phyloP scores from a whole-genome alignment of 92 coral and sea anemone genomes.

The Epizoanthus rinbou region DNA sequence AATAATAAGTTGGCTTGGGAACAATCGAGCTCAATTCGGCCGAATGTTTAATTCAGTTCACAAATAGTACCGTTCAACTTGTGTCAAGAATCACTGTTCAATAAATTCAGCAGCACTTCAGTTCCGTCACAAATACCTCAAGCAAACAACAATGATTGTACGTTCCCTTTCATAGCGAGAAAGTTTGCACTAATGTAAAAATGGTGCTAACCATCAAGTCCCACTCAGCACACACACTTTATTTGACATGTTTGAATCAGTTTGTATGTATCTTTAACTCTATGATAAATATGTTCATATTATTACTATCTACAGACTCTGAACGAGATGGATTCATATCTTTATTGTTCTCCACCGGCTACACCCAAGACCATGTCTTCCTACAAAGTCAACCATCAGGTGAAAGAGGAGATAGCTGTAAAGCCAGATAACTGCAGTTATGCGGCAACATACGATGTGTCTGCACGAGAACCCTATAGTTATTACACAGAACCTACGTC shows the following conservation, averaged over 20 bases:
- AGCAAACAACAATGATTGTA: no score
- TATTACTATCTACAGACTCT: slow-evolving; percentile 54
- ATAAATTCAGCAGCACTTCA: no score
- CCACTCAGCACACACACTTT: no score
- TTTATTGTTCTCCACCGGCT: slow-evolving; percentile 61
- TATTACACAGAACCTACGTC: background rate
- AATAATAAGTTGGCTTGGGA: background rate
- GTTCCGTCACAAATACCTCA: no score
- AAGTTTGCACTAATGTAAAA: no score
- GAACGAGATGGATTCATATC: slow-evolving; percentile 73
- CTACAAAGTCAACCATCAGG: slow-evolving; percentile 32
- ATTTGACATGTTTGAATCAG: no score
- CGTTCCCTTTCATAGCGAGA: no score
- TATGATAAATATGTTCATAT: background rate
- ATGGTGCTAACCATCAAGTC: no score
- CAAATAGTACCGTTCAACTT: no score
- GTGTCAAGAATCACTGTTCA: no score
- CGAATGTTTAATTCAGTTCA: background rate
- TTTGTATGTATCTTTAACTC: no score
- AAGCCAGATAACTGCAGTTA: slow-evolving; percentile 1
- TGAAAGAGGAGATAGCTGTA: slow-evolving; percentile 2
- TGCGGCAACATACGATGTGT: slow-evolving; percentile 11
- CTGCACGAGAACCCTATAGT: background rate
- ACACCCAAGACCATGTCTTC: slow-evolving; percentile 41
- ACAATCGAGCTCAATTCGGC: no score